Base-by-base conservation (phyloP, 2,113 vertebrate species). In the Indicator indicator region DNA sequence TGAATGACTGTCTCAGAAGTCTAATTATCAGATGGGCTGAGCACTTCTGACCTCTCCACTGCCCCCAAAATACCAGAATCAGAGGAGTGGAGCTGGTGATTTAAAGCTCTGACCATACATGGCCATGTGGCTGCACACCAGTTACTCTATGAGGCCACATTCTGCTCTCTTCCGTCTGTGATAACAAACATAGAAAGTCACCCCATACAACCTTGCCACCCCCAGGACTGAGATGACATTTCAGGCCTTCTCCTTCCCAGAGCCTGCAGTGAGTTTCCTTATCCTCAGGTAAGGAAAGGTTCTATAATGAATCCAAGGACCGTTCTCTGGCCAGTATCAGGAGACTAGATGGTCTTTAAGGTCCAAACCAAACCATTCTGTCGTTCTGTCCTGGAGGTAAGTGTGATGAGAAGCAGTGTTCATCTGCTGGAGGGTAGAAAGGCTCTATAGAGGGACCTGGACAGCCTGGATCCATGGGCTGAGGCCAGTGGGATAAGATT, bases 11-110 rank as follows among this genome's bases (percentile, higher is more conserved):
- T 92, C 89, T 87, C 83, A 72, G 80, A 33, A 83, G 40, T n/a
- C 32, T 86, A 78, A 82, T 88, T 96, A 86, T 95, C 80, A 95
- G 83, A 88, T 84, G 54, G 58, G 27, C 77, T 50, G 36, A 86
- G 55, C 36, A 26, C 27, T 92, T 88, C 14, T 24, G 95, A 75
- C 70, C 88, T 92, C 58, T 91, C 33, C 56, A 75, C 56, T 93
- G 62, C 67, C 63, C 81, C 42, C 40, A 89, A 68, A 87, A 90
- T 92, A 82, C 84, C 86, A 94, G 78, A 89, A 92, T 67, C 9
- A 7, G 59, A 73, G 24, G 60, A 87, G 60, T 46, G 52, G 50
- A 82, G 78, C 1, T 9, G 77, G 68, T 77, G 74, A 85, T 93
- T 95, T 87, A 92, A 85, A 87, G 67, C 78, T 73, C 89, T 38